These are phyloP conservation scores for Hirtodrosophila cameraria DNA, from an alignment of 2,888 invertebrate species.

Conservation along the genomic window DNA sequence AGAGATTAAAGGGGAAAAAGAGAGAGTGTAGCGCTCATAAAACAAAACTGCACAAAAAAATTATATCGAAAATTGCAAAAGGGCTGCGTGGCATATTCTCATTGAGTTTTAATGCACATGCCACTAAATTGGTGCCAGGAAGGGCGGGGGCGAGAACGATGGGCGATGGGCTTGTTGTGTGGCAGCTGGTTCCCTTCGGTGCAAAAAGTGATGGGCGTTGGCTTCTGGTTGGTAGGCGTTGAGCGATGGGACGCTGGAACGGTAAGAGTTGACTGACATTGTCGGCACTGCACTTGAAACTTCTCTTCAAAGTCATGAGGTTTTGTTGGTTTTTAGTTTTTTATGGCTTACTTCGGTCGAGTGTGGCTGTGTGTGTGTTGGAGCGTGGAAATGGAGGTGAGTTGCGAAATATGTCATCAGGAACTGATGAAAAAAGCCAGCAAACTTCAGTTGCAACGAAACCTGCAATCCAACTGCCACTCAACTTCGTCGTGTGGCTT, in stretches of 20 bases:
- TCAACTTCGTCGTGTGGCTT: constrained; percentile 14
- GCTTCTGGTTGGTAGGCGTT: not conserved
- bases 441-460: constrained; percentile 18
- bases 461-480: constrained; percentile 15
- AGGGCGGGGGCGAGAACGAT: not conserved
- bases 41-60: constrained; percentile 26
- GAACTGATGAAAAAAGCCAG: constrained; percentile 14
- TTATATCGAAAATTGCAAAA: constrained; percentile 23
- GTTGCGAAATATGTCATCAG: constrained; percentile 30
- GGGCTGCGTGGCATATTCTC: constrained; percentile 21
- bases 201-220: no score
- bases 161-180: constrained; percentile 4
- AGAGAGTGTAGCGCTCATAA: constrained; percentile 14
- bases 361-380: not conserved
- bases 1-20: not conserved
- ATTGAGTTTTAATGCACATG: constrained; percentile 57
- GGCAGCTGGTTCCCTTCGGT: no score
- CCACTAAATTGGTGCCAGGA: constrained; percentile 22
- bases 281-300: constrained; percentile 53
- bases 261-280: constrained; percentile 10
- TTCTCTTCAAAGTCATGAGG: constrained; percentile 59
- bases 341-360: constrained; percentile 22
- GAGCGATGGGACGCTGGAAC: not conserved
- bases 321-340: constrained; percentile 44
- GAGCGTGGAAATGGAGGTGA: constrained; percentile 5